Base-by-base conservation (phyloP, 1,140 invertebrate species). In the Gryon sp. region DNA sequence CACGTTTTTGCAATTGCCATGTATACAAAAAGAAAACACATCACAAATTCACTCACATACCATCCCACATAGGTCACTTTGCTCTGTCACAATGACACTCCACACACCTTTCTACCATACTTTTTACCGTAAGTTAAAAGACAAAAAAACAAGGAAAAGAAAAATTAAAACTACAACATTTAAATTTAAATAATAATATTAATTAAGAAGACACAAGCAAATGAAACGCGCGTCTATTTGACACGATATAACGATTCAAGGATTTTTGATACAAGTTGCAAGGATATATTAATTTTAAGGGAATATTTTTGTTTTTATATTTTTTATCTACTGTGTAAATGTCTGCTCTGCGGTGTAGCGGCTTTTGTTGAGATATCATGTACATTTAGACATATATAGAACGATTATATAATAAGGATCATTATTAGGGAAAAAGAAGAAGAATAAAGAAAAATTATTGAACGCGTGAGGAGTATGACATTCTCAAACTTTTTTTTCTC, bases 361-460 rank as follows among this genome's bases (percentile, higher is more conserved):
- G 82, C 85, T 86, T 88, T 81, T 88, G 83, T 88, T 87, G 82
- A 87, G 69, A 87, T 86, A 87, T 86, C 83, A 84, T 86, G 86
- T 86, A 87, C 85, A 87, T 86, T 87, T 84, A 85, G 79, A 80
- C 52, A 72, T 80, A 63, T 80, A 30, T 6, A 11, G 28, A 32
- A 32, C 12, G 79, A 79, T 82, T 65, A 69, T 65, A 81, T 65
- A 78, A 76, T 63, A 76, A 81, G 75, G 32, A 22, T 57, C 78
- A 79, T 78, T 82, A 77, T 78, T 78, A 43, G n/a, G n/a, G n/a
- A n/a, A 20, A 63, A 63, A n/a, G 80, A 82, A 60, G 43, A 14
- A n/a, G n/a, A n/a, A n/a, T n/a, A n/a, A n/a, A n/a, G n/a, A n/a
- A n/a, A n/a, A n/a, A n/a, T n/a, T n/a, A n/a, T n/a, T n/a, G n/a